These are phyloP conservation scores for Laticauda laticaudata DNA, from an alignment of 2,113 vertebrate genomes.

Conservation along the genomic window DNA sequence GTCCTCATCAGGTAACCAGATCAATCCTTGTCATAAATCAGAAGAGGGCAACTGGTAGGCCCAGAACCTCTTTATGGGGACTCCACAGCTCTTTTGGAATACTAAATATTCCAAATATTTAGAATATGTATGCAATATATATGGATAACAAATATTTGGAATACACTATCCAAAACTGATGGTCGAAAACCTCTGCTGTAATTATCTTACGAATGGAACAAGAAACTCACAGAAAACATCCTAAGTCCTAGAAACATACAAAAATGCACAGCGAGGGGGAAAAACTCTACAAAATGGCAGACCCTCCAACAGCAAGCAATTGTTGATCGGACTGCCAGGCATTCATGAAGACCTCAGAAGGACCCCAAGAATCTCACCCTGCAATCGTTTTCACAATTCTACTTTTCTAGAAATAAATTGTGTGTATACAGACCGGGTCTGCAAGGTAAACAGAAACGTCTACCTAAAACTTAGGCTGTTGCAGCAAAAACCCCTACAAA, in stretches of 20 bases:
- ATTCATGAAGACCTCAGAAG: not conserved
- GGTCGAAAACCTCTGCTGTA: not conserved
- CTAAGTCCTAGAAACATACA: not conserved
- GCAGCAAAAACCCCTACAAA: not conserved
- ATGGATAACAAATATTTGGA: not conserved
- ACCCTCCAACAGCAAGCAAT: not conserved
- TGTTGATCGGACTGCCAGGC: not conserved
- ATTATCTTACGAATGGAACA: not conserved
- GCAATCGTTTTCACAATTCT: not conserved
- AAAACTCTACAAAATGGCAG: not conserved
- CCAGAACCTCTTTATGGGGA: not conserved
- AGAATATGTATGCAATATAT: not conserved
- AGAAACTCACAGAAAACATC: not conserved
- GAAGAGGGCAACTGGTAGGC: not conserved
- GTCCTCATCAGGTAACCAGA: not conserved
- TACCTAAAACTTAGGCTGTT: not conserved
- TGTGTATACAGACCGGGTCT: not conserved
- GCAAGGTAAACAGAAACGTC: not conserved
- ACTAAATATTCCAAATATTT: not conserved
- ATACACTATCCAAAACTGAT: not conserved
- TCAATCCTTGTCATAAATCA: not conserved
- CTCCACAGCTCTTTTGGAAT: not conserved
- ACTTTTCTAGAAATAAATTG: not conserved
- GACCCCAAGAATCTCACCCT: not conserved
- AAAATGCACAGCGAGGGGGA: not conserved